phyloP scores from a whole-genome alignment of 2,797 vertebrate species.

The Anabas testudineus region DNA sequence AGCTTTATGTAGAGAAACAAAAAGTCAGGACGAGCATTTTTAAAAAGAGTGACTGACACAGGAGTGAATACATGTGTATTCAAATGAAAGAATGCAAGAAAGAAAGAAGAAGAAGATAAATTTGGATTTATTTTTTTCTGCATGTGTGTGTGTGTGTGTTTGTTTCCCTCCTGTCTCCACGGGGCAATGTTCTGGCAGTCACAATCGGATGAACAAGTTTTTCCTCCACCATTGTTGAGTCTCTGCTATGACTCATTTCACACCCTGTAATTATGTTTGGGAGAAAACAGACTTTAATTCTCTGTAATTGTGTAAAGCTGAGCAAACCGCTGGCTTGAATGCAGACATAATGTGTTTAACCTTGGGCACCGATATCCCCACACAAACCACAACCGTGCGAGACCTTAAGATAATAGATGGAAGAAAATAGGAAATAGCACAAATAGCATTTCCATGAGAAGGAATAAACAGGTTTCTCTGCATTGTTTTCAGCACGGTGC shows the following conservation, averaged over 20 bases:
- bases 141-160: constrained; percentile 38
- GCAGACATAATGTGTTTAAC: constrained; percentile 60
- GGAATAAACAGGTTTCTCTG: not conserved
- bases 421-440: not conserved
- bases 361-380: constrained; percentile 62
- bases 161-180: constrained; percentile 72
- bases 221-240: constrained; percentile 70
- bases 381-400: constrained; percentile 47
- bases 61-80: constrained; percentile 56
- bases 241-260: constrained; percentile 76
- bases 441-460: not conserved
- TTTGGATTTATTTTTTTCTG: constrained; percentile 63
- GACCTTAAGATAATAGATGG: constrained; percentile 42
- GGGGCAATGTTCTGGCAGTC: constrained; percentile 76
- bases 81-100: constrained; percentile 52
- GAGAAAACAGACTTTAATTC: constrained; percentile 76
- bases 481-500: constrained; percentile 4
- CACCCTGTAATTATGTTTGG: constrained; percentile 76
- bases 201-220: constrained; percentile 81
- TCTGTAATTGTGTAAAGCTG: constrained; percentile 75
- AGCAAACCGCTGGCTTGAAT: constrained; percentile 57
- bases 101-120: constrained; percentile 65
- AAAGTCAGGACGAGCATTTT: constrained; percentile 32
- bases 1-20: constrained; percentile 45
- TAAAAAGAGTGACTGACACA: constrained; percentile 51